phyloP scores from a whole-genome alignment of 2,888 invertebrate genomes.

The Neoaliturus tenellus region DNA sequence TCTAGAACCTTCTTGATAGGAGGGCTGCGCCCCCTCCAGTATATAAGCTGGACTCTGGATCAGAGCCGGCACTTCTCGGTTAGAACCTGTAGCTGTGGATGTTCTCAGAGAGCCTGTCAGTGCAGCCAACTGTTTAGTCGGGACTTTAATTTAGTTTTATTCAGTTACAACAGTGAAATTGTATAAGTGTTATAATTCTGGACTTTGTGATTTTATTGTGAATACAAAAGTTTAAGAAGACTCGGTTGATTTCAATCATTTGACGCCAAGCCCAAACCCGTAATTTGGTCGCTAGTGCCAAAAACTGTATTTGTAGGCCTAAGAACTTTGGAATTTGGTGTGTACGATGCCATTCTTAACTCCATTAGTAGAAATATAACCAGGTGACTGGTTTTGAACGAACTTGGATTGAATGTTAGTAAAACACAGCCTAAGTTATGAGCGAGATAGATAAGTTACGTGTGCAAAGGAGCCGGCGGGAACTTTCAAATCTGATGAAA shows the following conservation, averaged over 20 bases:
- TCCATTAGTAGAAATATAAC: slow-evolving; percentile 2
- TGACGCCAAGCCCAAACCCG: no score
- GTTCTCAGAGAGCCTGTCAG: not conserved
- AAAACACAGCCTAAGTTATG: not conserved
- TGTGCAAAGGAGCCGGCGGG: not conserved
- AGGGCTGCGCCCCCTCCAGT: no score
- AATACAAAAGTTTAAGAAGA: no score
- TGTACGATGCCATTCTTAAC: slow-evolving; percentile 19
- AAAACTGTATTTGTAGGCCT: slow-evolving; percentile 41
- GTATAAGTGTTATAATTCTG: no score
- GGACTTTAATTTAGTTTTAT: no score
- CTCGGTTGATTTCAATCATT: no score
- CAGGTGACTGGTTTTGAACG: slow-evolving; percentile 2
- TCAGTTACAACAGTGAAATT: no score
- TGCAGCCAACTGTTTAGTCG: slow-evolving; percentile 30
- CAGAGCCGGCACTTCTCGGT: no score
- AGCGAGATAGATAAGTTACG: not conserved
- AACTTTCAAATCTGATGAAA: not conserved
- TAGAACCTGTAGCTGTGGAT: not conserved
- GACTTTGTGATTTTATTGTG: no score
- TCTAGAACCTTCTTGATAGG: no score
- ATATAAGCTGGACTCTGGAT: no score
- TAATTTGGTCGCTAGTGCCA: slow-evolving; percentile 34
- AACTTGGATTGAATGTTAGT: not conserved
- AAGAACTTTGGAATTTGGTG: not conserved